Evolutionary conservation across 64 coral and sea anemone genomes (phyloP).

Genomic region (Montipora cactus): DNA sequence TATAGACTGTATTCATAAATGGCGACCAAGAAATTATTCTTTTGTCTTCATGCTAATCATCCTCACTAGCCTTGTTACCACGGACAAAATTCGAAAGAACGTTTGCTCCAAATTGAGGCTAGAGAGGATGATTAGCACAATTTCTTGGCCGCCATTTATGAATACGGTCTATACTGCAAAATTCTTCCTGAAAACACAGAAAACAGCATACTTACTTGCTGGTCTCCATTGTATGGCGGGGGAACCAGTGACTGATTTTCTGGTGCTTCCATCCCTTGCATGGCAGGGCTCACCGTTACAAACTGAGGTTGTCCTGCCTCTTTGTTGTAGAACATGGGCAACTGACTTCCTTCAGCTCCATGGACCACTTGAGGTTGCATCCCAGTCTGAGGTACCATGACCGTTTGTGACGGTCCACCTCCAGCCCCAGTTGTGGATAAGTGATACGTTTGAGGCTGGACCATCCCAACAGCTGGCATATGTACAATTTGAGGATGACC

Average conservation of each 20-base stretch:
- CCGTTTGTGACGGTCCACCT: not conserved
- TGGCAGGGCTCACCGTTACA: not conserved
- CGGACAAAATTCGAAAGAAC: too few relatives aligned
- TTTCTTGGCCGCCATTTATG: too few relatives aligned
- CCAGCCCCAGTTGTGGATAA: not conserved
- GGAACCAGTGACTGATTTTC: not conserved
- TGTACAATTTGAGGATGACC: constrained; percentile 16
- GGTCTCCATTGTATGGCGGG: not conserved
- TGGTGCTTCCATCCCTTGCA: not conserved
- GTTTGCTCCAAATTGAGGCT: too few relatives aligned
- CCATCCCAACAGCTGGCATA: not conserved
- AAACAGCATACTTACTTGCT: not conserved
- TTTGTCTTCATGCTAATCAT: too few relatives aligned
- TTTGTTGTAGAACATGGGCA: too few relatives aligned
- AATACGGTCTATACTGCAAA: too few relatives aligned
- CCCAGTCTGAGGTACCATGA: not conserved
- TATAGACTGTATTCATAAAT: too few relatives aligned
- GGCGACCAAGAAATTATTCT: too few relatives aligned
- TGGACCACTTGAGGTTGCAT: not conserved
- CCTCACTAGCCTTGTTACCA: too few relatives aligned
- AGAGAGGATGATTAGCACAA: too few relatives aligned
- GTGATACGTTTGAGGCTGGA: constrained; percentile 13
- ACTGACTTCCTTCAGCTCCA: not conserved
- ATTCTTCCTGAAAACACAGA: too few relatives aligned
- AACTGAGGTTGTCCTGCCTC: not conserved